Conservation (phyloP, 64 coral and sea anemone species). For the Actinia equina region DNA sequence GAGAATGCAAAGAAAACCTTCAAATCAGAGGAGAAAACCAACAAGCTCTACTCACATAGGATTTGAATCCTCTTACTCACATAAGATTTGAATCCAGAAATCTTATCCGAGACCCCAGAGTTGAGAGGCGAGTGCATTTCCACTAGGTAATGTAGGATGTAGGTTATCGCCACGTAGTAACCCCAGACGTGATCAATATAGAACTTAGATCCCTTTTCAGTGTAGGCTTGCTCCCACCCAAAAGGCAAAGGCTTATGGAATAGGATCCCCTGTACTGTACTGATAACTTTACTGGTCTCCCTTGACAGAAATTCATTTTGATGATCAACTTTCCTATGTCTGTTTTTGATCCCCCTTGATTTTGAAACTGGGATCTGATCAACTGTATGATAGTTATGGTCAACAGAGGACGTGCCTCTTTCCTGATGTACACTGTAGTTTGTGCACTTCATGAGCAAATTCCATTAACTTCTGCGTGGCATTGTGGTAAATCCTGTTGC, state of each 20-base stretch:
- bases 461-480: not conserved
- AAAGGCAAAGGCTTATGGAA: not conserved
- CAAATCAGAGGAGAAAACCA: no score
- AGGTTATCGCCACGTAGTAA: not conserved
- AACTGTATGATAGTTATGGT: not conserved
- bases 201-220: not conserved
- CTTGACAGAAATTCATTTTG: not conserved
- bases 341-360: not conserved
- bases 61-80: no score
- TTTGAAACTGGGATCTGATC: not conserved
- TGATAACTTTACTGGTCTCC: not conserved
- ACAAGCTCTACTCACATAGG: no score
- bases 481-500: not conserved
- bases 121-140: no score
- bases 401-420: not conserved
- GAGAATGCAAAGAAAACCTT: no score
- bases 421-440: not conserved
- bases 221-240: constrained; percentile 8
- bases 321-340: not conserved
- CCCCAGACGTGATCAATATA: not conserved
- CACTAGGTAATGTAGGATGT: no score
- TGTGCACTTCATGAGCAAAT: not conserved
- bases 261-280: not conserved
- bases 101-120: no score
- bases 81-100: no score